phyloP scores from a whole-genome alignment of 2,888 invertebrate genomes.

The Hipparchia semele region DNA sequence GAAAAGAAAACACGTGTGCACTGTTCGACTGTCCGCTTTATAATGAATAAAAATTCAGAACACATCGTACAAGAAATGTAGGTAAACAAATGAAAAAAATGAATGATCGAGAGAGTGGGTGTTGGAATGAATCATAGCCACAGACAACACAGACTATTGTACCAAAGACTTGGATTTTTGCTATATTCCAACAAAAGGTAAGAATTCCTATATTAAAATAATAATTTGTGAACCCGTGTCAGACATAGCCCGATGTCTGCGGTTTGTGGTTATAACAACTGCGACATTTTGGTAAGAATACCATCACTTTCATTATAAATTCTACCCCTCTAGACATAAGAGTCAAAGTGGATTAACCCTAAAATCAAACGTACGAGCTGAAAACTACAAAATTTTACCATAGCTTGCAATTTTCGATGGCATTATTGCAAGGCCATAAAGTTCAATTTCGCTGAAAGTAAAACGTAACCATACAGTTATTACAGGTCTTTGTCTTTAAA shows the following conservation, averaged over 20 bases:
- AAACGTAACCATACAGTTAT: conserved; percentile 26
- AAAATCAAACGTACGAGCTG: conserved; percentile 18
- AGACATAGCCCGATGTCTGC: conserved; percentile 62
- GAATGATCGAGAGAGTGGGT: too few species aligned
- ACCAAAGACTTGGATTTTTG: too few species aligned
- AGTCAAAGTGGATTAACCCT: conserved; percentile 14
- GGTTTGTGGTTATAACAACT: conserved; percentile 56
- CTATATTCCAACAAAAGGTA: conserved; percentile 5
- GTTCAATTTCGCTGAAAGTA: conserved; percentile 23
- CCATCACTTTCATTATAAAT: conserved; percentile 6
- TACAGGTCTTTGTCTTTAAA: conserved; percentile 32
- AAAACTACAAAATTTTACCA: conserved; percentile 34
- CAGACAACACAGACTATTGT: too few species aligned
- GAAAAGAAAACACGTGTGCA: too few species aligned
- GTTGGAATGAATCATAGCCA: too few species aligned
- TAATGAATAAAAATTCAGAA: too few species aligned
- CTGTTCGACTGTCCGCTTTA: too few species aligned
- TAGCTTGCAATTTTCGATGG: conserved; percentile 24
- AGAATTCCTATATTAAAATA: conserved; percentile 28
- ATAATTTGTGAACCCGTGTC: conserved; percentile 58
- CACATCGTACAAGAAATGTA: too few species aligned
- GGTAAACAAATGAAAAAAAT: too few species aligned
- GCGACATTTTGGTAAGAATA: conserved; percentile 25
- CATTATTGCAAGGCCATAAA: conserved; percentile 31
- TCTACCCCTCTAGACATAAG: conserved; percentile 23